Evolutionary conservation across 1,140 invertebrate species (phyloP).

Genomic region (Latrodectus geometricus): DNA sequence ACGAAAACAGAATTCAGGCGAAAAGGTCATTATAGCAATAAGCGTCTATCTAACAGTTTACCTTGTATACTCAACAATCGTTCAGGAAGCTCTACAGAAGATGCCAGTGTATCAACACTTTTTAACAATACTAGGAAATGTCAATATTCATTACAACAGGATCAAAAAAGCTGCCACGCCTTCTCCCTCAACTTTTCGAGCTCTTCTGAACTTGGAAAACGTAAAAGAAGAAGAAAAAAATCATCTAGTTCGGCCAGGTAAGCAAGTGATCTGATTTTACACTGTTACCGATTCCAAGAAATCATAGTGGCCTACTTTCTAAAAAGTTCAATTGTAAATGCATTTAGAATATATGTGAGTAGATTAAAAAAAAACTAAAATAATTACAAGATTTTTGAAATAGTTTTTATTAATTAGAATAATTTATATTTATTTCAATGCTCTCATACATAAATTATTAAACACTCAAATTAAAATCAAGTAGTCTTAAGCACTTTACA

Average conservation of each 20-base stretch:
- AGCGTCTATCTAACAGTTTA: constrained; percentile 25
- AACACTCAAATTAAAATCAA: too few relatives aligned
- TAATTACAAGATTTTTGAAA: too few relatives aligned
- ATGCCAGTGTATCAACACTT: background rate
- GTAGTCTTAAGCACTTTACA: too few relatives aligned
- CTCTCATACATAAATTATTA: too few relatives aligned
- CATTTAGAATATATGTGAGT: too few relatives aligned
- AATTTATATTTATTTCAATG: too few relatives aligned
- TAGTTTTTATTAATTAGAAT: too few relatives aligned
- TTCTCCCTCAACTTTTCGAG: constrained; percentile 15
- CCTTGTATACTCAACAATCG: constrained; percentile 18
- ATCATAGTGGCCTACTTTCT: too few relatives aligned
- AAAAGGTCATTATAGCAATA: background rate
- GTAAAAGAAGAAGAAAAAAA: constrained; percentile 26
- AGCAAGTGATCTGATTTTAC: background rate
- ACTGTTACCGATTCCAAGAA: too few relatives aligned
- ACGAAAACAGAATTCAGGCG: too few relatives aligned
- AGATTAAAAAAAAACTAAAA: too few relatives aligned
- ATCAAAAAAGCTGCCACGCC: background rate
- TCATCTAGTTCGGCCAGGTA: constrained; percentile 49
- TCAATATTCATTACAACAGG: background rate
- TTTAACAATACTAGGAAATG: background rate
- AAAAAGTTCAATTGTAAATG: too few relatives aligned
- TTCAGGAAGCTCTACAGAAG: constrained; percentile 34
- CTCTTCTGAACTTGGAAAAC: constrained; percentile 32